These are phyloP conservation scores for Python bivittatus DNA, from an alignment of 2,113 vertebrate genomes.

Conservation along the genomic window DNA sequence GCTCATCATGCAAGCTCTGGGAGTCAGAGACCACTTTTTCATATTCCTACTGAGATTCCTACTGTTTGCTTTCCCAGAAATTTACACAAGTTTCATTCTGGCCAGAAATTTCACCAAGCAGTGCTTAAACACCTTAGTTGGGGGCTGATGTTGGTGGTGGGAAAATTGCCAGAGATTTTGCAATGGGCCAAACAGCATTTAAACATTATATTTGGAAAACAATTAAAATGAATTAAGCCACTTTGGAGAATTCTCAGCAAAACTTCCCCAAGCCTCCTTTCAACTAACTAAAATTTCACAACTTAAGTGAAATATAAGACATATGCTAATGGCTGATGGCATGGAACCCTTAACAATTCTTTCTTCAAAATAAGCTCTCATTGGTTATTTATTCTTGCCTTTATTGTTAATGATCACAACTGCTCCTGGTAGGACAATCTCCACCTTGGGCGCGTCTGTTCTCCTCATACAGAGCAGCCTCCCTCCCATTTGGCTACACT, in stretches of 20 bases:
- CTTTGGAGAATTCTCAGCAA: not conserved
- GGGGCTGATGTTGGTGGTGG: not conserved
- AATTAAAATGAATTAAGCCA: not conserved
- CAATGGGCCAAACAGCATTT: not conserved
- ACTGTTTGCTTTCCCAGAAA: not conserved
- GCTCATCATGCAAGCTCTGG: not conserved
- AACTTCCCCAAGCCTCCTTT: not conserved
- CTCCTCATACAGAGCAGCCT: not conserved
- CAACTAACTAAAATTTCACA: not conserved
- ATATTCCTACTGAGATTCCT: not conserved
- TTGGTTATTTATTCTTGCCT: constrained; percentile 1
- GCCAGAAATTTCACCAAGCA: not conserved
- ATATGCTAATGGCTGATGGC: not conserved
- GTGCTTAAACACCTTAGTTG: not conserved
- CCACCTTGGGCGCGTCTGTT: constrained; percentile 8
- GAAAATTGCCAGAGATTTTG: not conserved
- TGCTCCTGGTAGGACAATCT: not conserved
- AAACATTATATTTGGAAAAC: no score
- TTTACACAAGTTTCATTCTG: not conserved
- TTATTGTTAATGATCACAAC: not conserved
- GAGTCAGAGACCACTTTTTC: not conserved
- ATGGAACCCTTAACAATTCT: constrained; percentile 30
- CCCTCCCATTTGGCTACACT: constrained; percentile 1
- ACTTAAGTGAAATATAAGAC: not conserved
- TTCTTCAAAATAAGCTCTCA: constrained; percentile 22